These are phyloP conservation scores for Camelus dromedarius DNA, from an alignment of 2,113 vertebrate species.

Conservation along the genomic window DNA sequence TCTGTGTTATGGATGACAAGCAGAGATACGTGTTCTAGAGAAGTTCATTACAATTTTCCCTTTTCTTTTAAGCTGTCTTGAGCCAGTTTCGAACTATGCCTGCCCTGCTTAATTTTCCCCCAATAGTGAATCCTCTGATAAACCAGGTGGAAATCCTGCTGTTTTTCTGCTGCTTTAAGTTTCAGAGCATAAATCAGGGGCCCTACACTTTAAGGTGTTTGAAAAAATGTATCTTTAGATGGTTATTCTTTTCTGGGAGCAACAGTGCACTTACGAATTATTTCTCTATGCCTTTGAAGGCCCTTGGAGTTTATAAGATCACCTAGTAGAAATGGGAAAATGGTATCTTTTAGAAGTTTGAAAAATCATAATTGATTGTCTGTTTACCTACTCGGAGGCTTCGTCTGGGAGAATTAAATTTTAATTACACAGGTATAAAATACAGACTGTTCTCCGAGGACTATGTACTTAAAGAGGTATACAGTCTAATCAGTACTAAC, in stretches of 20 bases:
- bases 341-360: neutral
- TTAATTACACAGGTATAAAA: neutral
- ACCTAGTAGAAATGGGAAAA: neutral
- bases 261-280: neutral
- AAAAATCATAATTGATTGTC: constrained; percentile 22
- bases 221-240: neutral
- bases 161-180: neutral
- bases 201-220: neutral
- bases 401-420: neutral
- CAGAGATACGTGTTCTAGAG: neutral
- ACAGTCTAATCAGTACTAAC: neutral
- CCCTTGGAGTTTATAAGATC: neutral
- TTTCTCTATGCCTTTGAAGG: neutral
- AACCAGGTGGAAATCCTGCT: neutral
- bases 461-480: neutral
- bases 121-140: neutral
- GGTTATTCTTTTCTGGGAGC: neutral
- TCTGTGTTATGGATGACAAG: neutral
- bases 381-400: neutral
- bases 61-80: neutral
- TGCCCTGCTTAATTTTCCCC: neutral
- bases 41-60: neutral
- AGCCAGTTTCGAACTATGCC: neutral
- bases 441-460: neutral
- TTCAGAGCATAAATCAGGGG: neutral